Conservation (phyloP, 2,797 vertebrate genomes). For the Pangasius mekongensis region DNA sequence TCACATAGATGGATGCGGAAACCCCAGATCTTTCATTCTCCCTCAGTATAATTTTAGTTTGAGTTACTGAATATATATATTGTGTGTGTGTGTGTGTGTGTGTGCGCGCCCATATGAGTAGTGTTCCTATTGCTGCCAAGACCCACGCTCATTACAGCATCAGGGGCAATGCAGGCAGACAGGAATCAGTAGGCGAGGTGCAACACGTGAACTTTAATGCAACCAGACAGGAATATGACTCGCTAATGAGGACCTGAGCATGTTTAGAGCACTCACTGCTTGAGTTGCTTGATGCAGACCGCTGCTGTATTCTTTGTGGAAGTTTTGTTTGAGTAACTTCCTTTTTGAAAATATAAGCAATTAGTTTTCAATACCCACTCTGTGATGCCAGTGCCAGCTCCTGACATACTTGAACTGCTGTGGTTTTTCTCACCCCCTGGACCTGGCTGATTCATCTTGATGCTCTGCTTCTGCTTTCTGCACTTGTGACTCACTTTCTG, state of each 20-base stretch:
- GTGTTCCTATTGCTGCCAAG: neutral
- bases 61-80: neutral
- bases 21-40: neutral
- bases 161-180: conserved; percentile 2
- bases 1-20: neutral
- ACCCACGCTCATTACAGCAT: neutral
- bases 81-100: neutral
- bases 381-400: neutral
- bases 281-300: neutral
- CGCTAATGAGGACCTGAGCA: conserved; percentile 37
- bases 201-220: conserved; percentile 44
- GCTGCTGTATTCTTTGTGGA: neutral
- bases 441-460: neutral
- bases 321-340: neutral
- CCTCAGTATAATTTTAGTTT: neutral
- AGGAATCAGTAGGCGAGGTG: conserved; percentile 30
- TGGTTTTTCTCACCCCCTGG: neutral
- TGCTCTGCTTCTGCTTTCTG: neutral
- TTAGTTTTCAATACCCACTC: neutral
- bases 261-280: neutral
- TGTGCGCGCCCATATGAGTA: neutral
- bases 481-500: neutral
- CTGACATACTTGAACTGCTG: neutral
- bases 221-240: conserved; percentile 31
- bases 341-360: neutral